Conservation (phyloP, 2,888 invertebrate genomes). For the Lasioglossum calceatum region DNA sequence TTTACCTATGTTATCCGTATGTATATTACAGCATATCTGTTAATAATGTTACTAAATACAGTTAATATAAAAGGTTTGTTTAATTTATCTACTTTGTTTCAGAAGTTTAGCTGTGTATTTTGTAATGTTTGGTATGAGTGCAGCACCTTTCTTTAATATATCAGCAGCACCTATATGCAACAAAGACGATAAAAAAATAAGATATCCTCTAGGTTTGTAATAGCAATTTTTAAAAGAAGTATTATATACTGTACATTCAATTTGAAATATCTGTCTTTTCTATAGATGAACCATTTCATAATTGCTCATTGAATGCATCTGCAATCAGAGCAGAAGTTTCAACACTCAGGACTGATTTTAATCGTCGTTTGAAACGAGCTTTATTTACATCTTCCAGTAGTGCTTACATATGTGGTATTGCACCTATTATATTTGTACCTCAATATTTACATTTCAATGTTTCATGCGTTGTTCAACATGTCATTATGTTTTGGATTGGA, state of each 20-base stretch:
- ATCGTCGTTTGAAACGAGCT: conserved; percentile 94
- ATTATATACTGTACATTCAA: conserved; percentile 14
- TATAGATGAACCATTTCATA: conserved; percentile 89
- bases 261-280: conserved; percentile 54
- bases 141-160: conserved; percentile 91
- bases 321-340: conserved; percentile 94
- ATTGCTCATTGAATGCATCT: conserved; percentile 90
- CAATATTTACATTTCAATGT: conserved; percentile 91
- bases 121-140: conserved; percentile 92
- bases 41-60: background rate
- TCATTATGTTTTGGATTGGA: conserved; percentile 93
- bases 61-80: conserved; percentile 10
- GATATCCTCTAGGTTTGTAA: conserved; percentile 78
- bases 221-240: conserved; percentile 2
- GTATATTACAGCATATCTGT: conserved; percentile 83
- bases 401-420: conserved; percentile 81
- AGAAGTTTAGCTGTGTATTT: conserved; percentile 91
- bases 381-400: conserved; percentile 85
- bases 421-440: conserved; percentile 82
- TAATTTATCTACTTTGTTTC: conserved; percentile 69
- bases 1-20: conserved; percentile 96
- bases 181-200: conserved; percentile 83
- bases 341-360: conserved; percentile 93
- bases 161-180: conserved; percentile 81
- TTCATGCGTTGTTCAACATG: conserved; percentile 93